Conservation (phyloP, 2,797 vertebrate genomes). For the Masticophis lateralis region DNA sequence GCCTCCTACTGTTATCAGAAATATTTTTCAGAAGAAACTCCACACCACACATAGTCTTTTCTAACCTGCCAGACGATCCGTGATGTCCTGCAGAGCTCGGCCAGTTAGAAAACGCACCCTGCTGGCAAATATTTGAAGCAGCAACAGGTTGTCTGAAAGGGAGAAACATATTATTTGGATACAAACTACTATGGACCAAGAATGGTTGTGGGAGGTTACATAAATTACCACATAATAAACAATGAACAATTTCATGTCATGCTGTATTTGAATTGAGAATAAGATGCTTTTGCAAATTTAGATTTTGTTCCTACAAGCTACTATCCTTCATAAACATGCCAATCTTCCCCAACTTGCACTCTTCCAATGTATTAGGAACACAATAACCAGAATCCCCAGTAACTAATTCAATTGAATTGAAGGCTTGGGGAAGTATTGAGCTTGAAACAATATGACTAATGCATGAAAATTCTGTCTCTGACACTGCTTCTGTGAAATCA, state of each 20-base stretch:
- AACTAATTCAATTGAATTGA: not conserved
- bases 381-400: not conserved
- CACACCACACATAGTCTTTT: not conserved
- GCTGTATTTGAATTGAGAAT: not conserved
- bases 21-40: not conserved
- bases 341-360: not conserved
- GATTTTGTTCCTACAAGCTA: not conserved
- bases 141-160: conserved; percentile 65
- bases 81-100: conserved; percentile 61
- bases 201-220: not conserved
- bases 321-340: not conserved
- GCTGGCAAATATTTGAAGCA: conserved; percentile 60
- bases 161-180: conserved; percentile 17
- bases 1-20: not conserved
- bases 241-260: too few species aligned
- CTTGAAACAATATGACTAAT: not conserved
- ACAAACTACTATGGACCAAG: not conserved
- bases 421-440: not conserved
- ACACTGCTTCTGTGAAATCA: not conserved
- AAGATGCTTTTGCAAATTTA: not conserved
- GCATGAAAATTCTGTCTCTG: not conserved
- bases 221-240: not conserved
- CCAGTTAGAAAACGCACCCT: conserved; percentile 60
- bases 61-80: conserved; percentile 66
- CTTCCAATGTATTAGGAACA: not conserved